A percentile compares a stretch with the other conserved stretches of the same genome.
Evolutionary conservation across 2,888 invertebrate species (phyloP).

Genomic region (Brenthis ino): DNA sequence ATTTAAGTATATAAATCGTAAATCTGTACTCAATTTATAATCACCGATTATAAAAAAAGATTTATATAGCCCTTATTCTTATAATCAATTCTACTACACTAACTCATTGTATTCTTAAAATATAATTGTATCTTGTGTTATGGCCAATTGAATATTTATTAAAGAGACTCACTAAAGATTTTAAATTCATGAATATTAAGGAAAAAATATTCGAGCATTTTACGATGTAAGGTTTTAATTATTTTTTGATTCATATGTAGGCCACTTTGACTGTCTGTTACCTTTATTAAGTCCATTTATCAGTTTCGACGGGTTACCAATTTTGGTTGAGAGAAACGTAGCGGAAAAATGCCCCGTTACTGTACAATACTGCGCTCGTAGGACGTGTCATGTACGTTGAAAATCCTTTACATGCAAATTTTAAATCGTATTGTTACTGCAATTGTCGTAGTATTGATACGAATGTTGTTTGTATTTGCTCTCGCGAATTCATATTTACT

Average conservation of each 20-base stretch:
- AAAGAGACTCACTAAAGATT: no score
- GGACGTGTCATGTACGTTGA: conserved; percentile 31
- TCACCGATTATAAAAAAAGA: no score
- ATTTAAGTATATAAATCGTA: no score
- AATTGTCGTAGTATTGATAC: background rate
- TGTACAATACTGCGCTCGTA: conserved; percentile 35
- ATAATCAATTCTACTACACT: no score
- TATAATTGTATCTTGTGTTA: no score
- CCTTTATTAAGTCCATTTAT: conserved; percentile 33
- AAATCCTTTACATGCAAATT: conserved; percentile 32
- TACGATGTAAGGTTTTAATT: background rate
- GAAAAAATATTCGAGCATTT: background rate
- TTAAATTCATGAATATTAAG: background rate
- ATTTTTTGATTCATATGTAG: conserved; percentile 1
- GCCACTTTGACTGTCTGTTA: conserved; percentile 12
- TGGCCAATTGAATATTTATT: no score
- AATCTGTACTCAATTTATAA: no score
- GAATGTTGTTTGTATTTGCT: background rate
- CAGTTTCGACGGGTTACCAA: conserved; percentile 36
- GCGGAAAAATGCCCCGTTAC: conserved; percentile 34
- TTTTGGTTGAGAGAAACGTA: conserved; percentile 32
- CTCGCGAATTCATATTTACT: background rate
- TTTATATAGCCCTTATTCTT: no score
- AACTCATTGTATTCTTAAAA: no score
- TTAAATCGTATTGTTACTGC: conserved; percentile 26